Evolutionary conservation across 2,888 invertebrate genomes (phyloP).

Genomic region (Drosophila cracens): DNA sequence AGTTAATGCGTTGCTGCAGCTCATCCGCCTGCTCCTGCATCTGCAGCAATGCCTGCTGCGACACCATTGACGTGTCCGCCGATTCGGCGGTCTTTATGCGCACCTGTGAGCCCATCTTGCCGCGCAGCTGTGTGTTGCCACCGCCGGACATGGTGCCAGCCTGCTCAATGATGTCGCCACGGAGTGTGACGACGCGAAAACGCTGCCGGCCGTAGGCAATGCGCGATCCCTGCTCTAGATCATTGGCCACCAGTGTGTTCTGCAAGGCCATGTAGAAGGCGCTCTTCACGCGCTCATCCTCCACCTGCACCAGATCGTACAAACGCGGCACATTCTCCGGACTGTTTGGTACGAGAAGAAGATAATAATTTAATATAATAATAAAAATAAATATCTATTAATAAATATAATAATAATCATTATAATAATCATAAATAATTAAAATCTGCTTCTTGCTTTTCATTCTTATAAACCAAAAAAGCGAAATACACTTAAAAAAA

Average conservation of each 20-base stretch:
- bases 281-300: slow-evolving; percentile 90
- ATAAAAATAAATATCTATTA: background rate
- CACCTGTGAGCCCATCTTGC: slow-evolving; percentile 93
- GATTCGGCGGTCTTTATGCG: slow-evolving; percentile 84
- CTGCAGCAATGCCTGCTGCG: slow-evolving; percentile 87
- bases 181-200: slow-evolving; percentile 94
- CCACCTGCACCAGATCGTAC: slow-evolving; percentile 94
- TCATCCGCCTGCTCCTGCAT: slow-evolving; percentile 85
- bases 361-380: background rate
- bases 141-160: slow-evolving; percentile 98
- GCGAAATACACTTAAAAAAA: too few relatives aligned
- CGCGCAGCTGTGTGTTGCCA: slow-evolving; percentile 90
- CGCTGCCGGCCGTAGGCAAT: slow-evolving; percentile 92
- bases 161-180: slow-evolving; percentile 94
- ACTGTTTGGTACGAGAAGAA: slow-evolving; percentile 49
- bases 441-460: background rate
- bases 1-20: slow-evolving; percentile 85
- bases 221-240: slow-evolving; percentile 94
- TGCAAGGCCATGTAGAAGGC: slow-evolving; percentile 96
- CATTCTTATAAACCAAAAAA: too few relatives aligned
- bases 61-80: slow-evolving; percentile 81
- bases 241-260: slow-evolving; percentile 94
- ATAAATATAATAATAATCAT: background rate
- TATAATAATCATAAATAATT: background rate
- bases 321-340: slow-evolving; percentile 95